Base-by-base conservation (phyloP, 2,113 vertebrate species). In the Machaerirhynchus nigripectus region DNA sequence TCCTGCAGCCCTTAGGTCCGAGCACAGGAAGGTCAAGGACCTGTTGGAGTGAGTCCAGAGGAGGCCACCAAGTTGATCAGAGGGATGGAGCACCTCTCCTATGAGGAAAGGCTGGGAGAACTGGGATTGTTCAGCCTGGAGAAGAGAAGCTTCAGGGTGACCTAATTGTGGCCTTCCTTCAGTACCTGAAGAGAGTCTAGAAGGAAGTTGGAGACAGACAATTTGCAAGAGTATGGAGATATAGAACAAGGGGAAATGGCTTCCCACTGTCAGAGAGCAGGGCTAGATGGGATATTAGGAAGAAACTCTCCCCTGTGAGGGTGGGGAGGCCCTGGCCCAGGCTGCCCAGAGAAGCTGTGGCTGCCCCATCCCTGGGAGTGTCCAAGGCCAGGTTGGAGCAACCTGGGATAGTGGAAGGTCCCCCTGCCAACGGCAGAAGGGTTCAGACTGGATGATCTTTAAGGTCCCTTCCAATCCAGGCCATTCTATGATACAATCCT, bases 151-250 rank as follows among this genome's bases (percentile, higher is more conserved):
- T n/a, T 17, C 47, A 57, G 23, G 28, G 16, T 52, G 28, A 28
- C 33, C 59, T 65, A 21, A 46, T 0, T 52, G 60, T 1, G 2
- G 5, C 52, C 31, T 24, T 30, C 23, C n/a, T n/a, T n/a, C 13
- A 16, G 60, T 11, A 8, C 28, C 44, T 17, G 26, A 65, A 68
- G 19, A 46, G 46, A 75, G 21, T 26, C 49, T n/a, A 26, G 26
- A 60, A 30, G 14, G n/a, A 40, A 39, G 20, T 21, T 26, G n/a
- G 39, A 39, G 16, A 42, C 37, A 53, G 30, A 27, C 10, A 1
- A 5, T 55, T 47, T 35, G 40, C 17, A 53, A 30, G 30, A 47
- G 24, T 14, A 3, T 18, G 28, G 20, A 67, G 39, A 15, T 24
- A n/a, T 0, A 53, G 28, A 39, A 21, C 24, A 18, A 22, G 16